These are phyloP conservation scores for Oreochromis tanganicae DNA, from an alignment of 2,113 vertebrate species.

Conservation along the genomic window DNA sequence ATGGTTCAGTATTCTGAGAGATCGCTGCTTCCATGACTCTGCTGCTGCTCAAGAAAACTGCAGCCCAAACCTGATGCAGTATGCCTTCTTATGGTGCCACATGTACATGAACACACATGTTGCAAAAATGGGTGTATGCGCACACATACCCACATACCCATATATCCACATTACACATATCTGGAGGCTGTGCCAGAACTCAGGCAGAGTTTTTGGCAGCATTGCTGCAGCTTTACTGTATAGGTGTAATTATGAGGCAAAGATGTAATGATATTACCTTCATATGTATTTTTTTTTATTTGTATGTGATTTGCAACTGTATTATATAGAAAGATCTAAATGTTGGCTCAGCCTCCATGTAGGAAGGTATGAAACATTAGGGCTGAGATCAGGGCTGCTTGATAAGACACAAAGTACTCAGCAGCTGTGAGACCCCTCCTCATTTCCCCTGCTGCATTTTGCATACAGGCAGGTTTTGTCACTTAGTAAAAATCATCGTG, in stretches of 20 bases:
- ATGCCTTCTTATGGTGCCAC: background rate
- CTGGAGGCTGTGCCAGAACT: background rate
- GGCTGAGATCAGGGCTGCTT: background rate
- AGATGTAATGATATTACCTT: background rate
- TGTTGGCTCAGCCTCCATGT: background rate
- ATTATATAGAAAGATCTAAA: background rate
- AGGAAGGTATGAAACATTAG: background rate
- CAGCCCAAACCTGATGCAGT: background rate
- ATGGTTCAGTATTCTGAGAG: background rate
- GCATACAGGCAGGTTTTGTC: background rate
- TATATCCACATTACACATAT: background rate
- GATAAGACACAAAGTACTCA: background rate
- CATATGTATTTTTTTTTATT: background rate
- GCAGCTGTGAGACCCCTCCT: background rate
- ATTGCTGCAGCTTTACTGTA: background rate
- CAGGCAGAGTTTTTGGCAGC: background rate
- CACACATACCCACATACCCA: background rate
- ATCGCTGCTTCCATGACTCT: background rate
- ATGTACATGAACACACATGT: background rate
- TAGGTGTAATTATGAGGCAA: background rate
- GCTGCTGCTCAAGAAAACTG: background rate
- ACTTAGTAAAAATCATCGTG: too few species aligned
- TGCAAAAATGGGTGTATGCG: background rate
- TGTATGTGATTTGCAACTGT: background rate
- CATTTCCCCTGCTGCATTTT: background rate